Evolutionary conservation across 2,888 invertebrate genomes (phyloP).

Genomic region (Lasius platythorax): DNA sequence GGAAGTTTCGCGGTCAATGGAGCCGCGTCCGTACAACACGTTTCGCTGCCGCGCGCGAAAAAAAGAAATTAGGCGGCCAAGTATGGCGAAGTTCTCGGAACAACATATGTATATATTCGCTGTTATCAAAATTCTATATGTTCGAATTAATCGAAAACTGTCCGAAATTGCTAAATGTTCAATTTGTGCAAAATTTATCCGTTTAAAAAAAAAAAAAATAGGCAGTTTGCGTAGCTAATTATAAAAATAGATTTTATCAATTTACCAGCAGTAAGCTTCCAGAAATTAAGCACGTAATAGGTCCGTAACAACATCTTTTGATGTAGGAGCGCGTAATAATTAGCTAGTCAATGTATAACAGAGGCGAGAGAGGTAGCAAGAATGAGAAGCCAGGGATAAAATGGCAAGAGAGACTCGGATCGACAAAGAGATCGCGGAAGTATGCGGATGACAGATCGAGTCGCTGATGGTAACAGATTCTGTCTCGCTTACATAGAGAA

Average conservation of each 20-base stretch:
- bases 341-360: background rate
- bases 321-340: background rate
- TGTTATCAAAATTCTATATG: background rate
- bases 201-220: background rate
- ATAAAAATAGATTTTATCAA: background rate
- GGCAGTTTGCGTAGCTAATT: background rate
- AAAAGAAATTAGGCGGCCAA: background rate
- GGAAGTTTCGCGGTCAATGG: constrained; percentile 27
- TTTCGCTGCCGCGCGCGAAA: background rate
- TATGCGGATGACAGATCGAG: constrained; percentile 30
- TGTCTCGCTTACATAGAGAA: constrained; percentile 24
- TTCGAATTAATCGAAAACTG: background rate
- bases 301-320: background rate
- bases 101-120: background rate
- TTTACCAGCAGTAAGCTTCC: background rate
- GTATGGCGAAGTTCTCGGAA: background rate
- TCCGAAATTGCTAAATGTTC: background rate
- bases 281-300: background rate
- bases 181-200: background rate
- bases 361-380: background rate
- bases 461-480: constrained; percentile 25
- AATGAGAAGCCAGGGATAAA: background rate
- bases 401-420: background rate
- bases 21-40: background rate
- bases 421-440: background rate